Base-by-base conservation (phyloP, 2,797 vertebrate species). In the Esox masquinongy region DNA sequence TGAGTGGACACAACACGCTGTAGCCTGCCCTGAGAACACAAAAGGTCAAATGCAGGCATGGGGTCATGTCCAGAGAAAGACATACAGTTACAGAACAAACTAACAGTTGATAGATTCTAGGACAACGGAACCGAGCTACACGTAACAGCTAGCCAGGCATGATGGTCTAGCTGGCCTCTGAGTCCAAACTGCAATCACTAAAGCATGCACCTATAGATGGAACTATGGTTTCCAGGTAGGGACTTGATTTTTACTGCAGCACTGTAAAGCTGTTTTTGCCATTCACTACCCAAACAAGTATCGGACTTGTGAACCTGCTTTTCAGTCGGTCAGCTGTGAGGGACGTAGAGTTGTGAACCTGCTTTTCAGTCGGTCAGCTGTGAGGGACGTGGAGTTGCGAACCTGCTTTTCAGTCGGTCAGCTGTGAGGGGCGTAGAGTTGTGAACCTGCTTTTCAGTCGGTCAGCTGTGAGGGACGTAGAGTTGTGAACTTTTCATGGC, bases 1-100 rank as follows among this genome's bases (percentile, higher is more conserved):
- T 72, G 76, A 85, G 78, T 29, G 74, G 68, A 51, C 74, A 71
- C 80, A 79, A 75, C 67, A 8, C 67, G 49, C 34, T 43, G 19
- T n/a, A 15, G 67, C 6, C 34, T 36, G 22, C 31, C 34, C 19
- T 5, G 16, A 8, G 7, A 68, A 29, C 15, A 34, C 68, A 81
- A 63, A n/a, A 75, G 77, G 61, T 70, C 79, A 77, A 72, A 73
- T 43, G 17, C 29, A 72, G 76, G 72, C 22, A 77, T 56, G 74
- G 75, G 79, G 76, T 24, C 66, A 43, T 53, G 59, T 50, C 67
- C 70, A 47, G 56, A 74, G 31, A 56, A 59, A 61, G 75, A 34
- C 1, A 39, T 66, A 74, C 22, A 12, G 12, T 59, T 69, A 49
- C 39, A 24, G 73, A 53, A 19, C 22, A 68, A 56, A 68, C 49